A percentile compares a stretch with the other conserved stretches of the same genome.
Evolutionary conservation across 2,888 invertebrate species (phyloP).

Genomic region (Tachina lurida): DNA sequence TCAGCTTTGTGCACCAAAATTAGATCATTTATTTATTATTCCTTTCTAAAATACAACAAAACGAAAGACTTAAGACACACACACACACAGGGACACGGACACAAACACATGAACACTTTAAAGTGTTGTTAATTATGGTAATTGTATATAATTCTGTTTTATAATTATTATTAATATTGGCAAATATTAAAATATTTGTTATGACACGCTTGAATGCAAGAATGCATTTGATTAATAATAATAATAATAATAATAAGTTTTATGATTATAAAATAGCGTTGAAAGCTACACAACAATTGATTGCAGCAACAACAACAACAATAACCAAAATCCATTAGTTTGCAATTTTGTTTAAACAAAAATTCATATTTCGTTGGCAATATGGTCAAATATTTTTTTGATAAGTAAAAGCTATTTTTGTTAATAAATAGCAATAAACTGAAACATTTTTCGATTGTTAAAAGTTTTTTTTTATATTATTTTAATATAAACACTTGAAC

Average conservation of each 20-base stretch:
- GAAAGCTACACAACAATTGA: constrained; percentile 44
- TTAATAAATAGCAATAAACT: background rate
- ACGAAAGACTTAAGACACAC: constrained; percentile 45
- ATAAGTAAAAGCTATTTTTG: constrained; percentile 41
- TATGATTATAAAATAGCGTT: constrained; percentile 43
- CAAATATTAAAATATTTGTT: constrained; percentile 46
- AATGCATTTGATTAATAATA: constrained; percentile 56
- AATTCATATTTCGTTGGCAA: constrained; percentile 32
- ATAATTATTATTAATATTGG: constrained; percentile 38
- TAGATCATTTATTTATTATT: constrained; percentile 40
- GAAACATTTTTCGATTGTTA: constrained; percentile 37
- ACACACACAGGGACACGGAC: background rate
- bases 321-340: constrained; percentile 14
- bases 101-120: background rate
- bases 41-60: constrained; percentile 54
- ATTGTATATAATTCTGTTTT: constrained; percentile 11
- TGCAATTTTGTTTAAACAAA: constrained; percentile 24
- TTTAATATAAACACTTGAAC: background rate
- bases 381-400: constrained; percentile 49
- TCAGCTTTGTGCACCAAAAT: constrained; percentile 34
- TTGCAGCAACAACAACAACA: constrained; percentile 18
- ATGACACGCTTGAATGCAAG: constrained; percentile 63
- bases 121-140: background rate
- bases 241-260: constrained; percentile 3
- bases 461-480: constrained; percentile 21